phyloP scores from a whole-genome alignment of 2,888 invertebrate species.

The Drosophila birchii region DNA sequence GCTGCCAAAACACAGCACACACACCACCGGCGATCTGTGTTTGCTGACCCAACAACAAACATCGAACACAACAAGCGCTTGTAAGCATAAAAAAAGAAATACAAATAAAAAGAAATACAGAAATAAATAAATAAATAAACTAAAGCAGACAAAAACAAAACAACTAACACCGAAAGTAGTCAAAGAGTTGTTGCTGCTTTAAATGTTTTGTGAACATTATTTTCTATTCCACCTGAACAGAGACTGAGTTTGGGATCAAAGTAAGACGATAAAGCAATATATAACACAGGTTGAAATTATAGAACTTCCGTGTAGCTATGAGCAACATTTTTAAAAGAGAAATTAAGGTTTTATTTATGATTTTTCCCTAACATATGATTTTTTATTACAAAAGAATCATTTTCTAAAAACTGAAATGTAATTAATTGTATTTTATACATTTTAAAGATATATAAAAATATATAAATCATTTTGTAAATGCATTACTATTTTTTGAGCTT shows the following conservation, averaged over 20 bases:
- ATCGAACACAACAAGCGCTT: constrained; percentile 59
- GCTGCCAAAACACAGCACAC: constrained; percentile 72
- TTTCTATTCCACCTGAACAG: constrained; percentile 32
- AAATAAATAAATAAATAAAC: constrained; percentile 12
- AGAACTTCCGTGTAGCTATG: neutral
- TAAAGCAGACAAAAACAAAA: constrained; percentile 11
- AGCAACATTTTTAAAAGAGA: neutral
- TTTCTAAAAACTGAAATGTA: neutral
- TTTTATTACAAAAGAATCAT: neutral
- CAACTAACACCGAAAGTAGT: constrained; percentile 47
- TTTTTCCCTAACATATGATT: no score
- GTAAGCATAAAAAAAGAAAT: constrained; percentile 24
- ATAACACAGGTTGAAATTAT: neutral
- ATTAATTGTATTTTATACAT: neutral
- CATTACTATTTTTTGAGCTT: neutral
- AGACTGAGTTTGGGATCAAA: constrained; percentile 18
- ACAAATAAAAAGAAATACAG: constrained; percentile 9
- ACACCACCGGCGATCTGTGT: constrained; percentile 35
- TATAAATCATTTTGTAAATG: neutral
- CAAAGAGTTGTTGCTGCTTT: constrained; percentile 25
- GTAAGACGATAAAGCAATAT: neutral
- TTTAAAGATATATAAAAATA: neutral
- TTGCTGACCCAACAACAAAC: constrained; percentile 52
- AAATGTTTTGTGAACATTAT: constrained; percentile 26
- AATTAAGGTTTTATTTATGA: no score